Base-by-base conservation (phyloP, 2,797 vertebrate genomes). In the Pangasius djambal region DNA sequence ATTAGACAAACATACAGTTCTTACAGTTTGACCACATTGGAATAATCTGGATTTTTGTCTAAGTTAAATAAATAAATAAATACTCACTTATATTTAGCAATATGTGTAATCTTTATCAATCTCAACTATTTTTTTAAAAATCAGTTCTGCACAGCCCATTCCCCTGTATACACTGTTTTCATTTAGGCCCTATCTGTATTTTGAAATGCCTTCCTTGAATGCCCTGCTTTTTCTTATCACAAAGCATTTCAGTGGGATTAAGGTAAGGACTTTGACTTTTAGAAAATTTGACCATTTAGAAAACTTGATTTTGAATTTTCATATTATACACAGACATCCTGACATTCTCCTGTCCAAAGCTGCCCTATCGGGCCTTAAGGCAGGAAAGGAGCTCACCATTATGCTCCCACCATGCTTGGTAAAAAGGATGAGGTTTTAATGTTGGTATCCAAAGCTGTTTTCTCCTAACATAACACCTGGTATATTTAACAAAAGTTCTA, bases 361-460 rank as follows among this genome's bases (percentile, higher is more conserved):
- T 16, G 22, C 28, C 34, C 70, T n/a, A n/a, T n/a, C n/a, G 61
- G 40, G 25, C 55, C 9, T 48, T 63, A 75, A 86, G 52, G 18
- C 37, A 86, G 37, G 9, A 61, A 48, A 78, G 57, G 70, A 86
- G 85, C 57, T 78, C 59, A 25, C 37, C 40, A 87, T 78, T 65
- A 48, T 77, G 78, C 40, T 72, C 83, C 20, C 65, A 70, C 2
- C 4, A 69, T 55, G 83, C 57, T 65, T 63, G 57, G 16, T 57
- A 77, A 75, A 77, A 78, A 28, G 48, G 18, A 48, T 78, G 72
- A 77, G 55, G 70, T 86, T 86, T 61, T 77, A 31, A 48, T 48
- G 37, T 77, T 50, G 40, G 57, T 78, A 63, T 63, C 57, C 40
- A 77, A 31, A 65, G 8, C 9, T 86, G 57, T 86, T 77, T 86